These are phyloP conservation scores for Myocastor coypus DNA, from an alignment of 2,113 vertebrate species.

Conservation along the genomic window DNA sequence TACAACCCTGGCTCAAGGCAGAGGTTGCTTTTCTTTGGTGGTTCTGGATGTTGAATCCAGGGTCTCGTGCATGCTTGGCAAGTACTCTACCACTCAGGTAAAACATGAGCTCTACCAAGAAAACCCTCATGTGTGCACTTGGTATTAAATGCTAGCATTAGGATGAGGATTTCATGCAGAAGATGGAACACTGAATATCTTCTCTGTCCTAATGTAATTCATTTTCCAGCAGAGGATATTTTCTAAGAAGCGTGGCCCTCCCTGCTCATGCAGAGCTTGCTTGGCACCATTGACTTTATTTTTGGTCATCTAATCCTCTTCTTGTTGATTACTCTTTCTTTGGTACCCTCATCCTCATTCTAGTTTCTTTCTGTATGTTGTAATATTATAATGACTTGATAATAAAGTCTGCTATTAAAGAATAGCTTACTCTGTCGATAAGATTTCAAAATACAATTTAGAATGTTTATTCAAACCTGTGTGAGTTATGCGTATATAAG, in stretches of 20 bases:
- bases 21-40: not conserved
- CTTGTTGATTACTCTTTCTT: not conserved
- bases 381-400: not conserved
- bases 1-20: not conserved
- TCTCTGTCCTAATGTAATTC: not conserved
- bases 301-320: not conserved
- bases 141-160: not conserved
- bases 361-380: not conserved
- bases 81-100: not conserved
- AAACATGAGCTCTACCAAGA: not conserved
- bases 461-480: not conserved
- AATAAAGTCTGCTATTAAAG: not conserved
- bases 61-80: not conserved
- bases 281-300: not conserved
- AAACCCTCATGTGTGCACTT: not conserved
- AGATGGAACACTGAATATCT: not conserved
- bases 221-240: slow-evolving; percentile 1
- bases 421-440: not conserved
- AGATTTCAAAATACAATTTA: not conserved
- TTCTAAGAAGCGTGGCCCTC: not conserved
- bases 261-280: not conserved
- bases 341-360: not conserved
- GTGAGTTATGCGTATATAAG: slow-evolving; percentile 29
- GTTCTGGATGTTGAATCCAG: not conserved
- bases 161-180: not conserved